Evolutionary conservation across 2,113 vertebrate species (phyloP).

Genomic region (mouse (Mus musculus)): DNA sequence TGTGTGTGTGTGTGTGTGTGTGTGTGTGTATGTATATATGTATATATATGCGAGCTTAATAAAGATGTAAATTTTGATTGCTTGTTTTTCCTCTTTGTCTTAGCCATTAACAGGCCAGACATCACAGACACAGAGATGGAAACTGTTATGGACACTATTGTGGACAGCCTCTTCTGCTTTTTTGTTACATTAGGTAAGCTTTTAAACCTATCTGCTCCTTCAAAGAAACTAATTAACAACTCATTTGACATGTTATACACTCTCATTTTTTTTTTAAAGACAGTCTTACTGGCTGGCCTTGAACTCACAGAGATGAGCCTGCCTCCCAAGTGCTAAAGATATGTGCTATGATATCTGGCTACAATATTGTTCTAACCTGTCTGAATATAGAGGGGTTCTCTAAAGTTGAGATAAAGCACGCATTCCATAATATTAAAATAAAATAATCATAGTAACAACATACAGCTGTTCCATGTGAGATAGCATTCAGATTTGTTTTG

Average conservation of each 20-base stretch:
- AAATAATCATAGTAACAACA: background rate
- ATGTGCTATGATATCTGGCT: too few relatives aligned
- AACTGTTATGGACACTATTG: conserved; percentile 98
- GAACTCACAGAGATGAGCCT: background rate
- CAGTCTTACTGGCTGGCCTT: background rate
- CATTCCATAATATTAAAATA: background rate
- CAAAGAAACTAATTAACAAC: background rate
- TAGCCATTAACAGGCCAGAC: conserved; percentile 96
- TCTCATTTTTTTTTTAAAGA: background rate
- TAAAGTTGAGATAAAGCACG: background rate
- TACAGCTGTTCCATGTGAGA: background rate
- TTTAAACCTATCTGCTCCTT: conserved; percentile 65
- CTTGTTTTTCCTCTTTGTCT: conserved; percentile 60
- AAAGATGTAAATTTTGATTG: conserved; percentile 28
- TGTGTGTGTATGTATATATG: background rate
- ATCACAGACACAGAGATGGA: conserved; percentile 99
- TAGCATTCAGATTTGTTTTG: background rate
- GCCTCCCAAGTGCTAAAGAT: background rate
- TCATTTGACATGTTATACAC: background rate
- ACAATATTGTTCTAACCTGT: background rate
- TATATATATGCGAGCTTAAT: conserved; percentile 21
- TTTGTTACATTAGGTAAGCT: conserved; percentile 98
- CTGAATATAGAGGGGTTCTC: background rate
- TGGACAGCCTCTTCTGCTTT: conserved; percentile 99
- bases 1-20: too few relatives aligned